Conservation (phyloP, 64 coral and sea anemone species). For the Montipora efflorescens region DNA sequence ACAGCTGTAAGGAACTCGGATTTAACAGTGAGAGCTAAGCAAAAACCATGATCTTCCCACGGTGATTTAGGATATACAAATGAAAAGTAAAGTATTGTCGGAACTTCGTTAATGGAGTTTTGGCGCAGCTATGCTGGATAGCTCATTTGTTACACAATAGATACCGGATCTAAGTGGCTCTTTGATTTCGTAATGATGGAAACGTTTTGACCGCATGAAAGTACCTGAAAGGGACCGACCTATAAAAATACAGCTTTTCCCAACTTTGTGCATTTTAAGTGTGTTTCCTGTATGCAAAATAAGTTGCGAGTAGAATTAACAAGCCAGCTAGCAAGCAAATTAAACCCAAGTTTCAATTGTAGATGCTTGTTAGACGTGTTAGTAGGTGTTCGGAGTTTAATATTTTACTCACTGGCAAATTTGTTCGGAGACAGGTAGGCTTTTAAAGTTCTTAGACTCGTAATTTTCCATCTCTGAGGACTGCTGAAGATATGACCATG, state of each 20-base stretch:
- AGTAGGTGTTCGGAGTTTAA: too few species aligned
- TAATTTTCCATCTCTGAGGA: background rate
- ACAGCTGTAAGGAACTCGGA: background rate
- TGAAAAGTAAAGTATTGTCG: slow-evolving; percentile 9
- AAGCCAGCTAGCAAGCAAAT: background rate
- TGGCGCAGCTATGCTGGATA: slow-evolving; percentile 6
- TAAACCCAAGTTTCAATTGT: background rate
- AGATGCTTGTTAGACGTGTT: too few species aligned
- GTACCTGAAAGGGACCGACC: background rate
- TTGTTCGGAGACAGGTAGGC: background rate
- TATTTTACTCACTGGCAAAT: background rate
- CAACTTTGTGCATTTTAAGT: background rate
- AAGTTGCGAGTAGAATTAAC: background rate
- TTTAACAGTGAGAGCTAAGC: slow-evolving; percentile 20
- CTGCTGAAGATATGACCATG: too few species aligned
- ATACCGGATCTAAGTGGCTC: background rate
- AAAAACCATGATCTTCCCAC: background rate
- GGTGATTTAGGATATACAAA: slow-evolving; percentile 39
- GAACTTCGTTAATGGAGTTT: slow-evolving; percentile 2
- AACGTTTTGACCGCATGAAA: background rate
- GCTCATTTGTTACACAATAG: slow-evolving; percentile 7
- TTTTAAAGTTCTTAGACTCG: too few species aligned
- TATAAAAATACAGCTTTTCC: background rate
- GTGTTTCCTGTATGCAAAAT: background rate
- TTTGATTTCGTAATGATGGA: background rate